Evolutionary conservation across 2,888 invertebrate genomes (phyloP).

Genomic region (Sphaeridia pumilis): DNA sequence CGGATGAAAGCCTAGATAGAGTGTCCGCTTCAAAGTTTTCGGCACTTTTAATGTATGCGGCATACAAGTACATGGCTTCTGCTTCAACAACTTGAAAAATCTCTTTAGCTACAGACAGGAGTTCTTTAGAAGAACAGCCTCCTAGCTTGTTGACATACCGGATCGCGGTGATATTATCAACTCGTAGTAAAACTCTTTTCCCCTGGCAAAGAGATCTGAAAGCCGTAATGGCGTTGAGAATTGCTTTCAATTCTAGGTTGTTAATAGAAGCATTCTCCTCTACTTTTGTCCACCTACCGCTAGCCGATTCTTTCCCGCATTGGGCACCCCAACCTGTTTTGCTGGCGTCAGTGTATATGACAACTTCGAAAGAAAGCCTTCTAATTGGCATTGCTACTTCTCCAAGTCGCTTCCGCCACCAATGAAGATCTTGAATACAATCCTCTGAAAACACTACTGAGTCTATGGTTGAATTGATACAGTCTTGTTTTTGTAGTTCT

Average conservation of each 20-base stretch:
- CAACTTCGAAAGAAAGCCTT: slow-evolving; percentile 6
- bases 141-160: slow-evolving; percentile 18
- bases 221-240: slow-evolving; percentile 2
- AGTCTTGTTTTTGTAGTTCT: slow-evolving; percentile 9
- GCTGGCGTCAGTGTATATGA: slow-evolving; percentile 15
- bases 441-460: neutral
- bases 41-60: slow-evolving; percentile 10
- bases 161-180: slow-evolving; percentile 18
- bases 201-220: neutral
- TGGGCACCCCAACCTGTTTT: slow-evolving; percentile 15
- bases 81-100: slow-evolving; percentile 16
- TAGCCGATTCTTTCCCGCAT: neutral
- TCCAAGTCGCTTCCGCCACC: slow-evolving; percentile 12
- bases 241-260: slow-evolving; percentile 14
- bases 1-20: neutral
- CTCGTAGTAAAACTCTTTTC: slow-evolving; percentile 7
- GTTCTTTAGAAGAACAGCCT: slow-evolving; percentile 5
- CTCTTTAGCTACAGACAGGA: neutral
- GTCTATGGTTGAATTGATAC: neutral
- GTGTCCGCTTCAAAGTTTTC: slow-evolving; percentile 11
- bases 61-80: slow-evolving; percentile 3
- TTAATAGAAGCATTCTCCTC: slow-evolving; percentile 12
- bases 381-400: neutral
- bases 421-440: neutral
- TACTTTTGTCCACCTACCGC: slow-evolving; percentile 11